Conservation (phyloP, 2,797 vertebrate genomes). For the Jordanella pulchra region DNA sequence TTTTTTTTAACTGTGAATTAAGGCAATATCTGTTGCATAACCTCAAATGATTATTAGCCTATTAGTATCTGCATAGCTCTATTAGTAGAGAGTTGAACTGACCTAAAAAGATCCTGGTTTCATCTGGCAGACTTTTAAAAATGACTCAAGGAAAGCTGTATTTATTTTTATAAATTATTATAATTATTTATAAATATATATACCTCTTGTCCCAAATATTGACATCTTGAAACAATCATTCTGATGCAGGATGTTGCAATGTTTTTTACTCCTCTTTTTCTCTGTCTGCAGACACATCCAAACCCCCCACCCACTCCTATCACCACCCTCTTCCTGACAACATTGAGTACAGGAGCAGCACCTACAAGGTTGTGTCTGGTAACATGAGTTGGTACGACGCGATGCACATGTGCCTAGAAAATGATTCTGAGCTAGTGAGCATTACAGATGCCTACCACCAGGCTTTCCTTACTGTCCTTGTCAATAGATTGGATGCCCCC, state of each 20-base stretch:
- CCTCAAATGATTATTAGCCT: not conserved
- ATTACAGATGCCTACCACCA: slow-evolving; percentile 90
- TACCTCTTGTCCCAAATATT: not conserved
- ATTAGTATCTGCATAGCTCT: not conserved
- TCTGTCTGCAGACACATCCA: slow-evolving; percentile 72
- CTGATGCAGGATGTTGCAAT: slow-evolving; percentile 1
- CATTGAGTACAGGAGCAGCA: slow-evolving; percentile 87
- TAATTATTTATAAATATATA: no score
- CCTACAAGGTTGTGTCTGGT: slow-evolving; percentile 85
- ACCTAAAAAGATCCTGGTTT: not conserved
- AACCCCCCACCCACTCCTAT: slow-evolving; percentile 77
- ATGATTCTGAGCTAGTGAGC: slow-evolving; percentile 86
- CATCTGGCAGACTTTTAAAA: not conserved
- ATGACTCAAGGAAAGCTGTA: not conserved
- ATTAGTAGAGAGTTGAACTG: not conserved
- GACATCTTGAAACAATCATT: slow-evolving; percentile 8
- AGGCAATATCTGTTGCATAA: no score
- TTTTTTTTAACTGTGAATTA: not conserved
- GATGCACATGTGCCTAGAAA: slow-evolving; percentile 80
- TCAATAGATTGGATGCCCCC: slow-evolving; percentile 82
- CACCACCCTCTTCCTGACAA: slow-evolving; percentile 77
- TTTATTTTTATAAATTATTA: not conserved
- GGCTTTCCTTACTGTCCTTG: slow-evolving; percentile 90
- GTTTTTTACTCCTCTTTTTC: slow-evolving; percentile 5
- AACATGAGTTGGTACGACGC: slow-evolving; percentile 94